Conservation (phyloP, 2,113 vertebrate species). For the Ciconia maguari region DNA sequence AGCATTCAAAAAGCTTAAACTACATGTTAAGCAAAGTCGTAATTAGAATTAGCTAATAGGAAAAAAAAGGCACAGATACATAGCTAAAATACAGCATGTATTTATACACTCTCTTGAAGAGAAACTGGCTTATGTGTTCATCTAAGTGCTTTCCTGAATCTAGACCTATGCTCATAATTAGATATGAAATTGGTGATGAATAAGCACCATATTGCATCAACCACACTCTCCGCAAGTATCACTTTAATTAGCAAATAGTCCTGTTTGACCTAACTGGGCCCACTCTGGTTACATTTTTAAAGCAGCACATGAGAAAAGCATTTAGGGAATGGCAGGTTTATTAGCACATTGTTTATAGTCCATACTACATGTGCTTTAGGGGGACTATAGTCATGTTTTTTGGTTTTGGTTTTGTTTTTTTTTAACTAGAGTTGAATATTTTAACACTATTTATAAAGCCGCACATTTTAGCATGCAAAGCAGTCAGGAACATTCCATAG, state of each 20-base stretch:
- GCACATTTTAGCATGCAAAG: constrained; percentile 47
- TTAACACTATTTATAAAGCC: constrained; percentile 54
- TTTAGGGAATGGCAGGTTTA: neutral
- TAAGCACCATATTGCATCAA: neutral
- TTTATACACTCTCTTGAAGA: neutral
- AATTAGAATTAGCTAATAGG: neutral
- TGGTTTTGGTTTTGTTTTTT: neutral
- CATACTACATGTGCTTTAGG: neutral
- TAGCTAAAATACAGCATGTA: neutral
- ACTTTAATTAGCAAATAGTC: neutral
- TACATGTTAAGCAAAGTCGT: neutral
- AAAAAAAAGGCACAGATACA: neutral
- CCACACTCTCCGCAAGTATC: neutral
- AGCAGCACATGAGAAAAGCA: neutral
- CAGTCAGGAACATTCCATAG: constrained; percentile 62
- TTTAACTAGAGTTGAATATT: neutral
- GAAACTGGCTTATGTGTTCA: neutral
- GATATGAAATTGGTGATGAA: neutral
- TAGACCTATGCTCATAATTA: neutral
- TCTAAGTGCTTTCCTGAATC: neutral
- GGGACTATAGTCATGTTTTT: neutral
- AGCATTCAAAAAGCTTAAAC: neutral
- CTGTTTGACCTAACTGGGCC: neutral
- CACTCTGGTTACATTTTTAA: neutral
- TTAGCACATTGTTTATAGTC: neutral